Percentiles rank a stretch among this genome's conserved stretches.
phyloP scores from a whole-genome alignment of 2,888 invertebrate species.

The Chaetogeoica ovagalla region DNA sequence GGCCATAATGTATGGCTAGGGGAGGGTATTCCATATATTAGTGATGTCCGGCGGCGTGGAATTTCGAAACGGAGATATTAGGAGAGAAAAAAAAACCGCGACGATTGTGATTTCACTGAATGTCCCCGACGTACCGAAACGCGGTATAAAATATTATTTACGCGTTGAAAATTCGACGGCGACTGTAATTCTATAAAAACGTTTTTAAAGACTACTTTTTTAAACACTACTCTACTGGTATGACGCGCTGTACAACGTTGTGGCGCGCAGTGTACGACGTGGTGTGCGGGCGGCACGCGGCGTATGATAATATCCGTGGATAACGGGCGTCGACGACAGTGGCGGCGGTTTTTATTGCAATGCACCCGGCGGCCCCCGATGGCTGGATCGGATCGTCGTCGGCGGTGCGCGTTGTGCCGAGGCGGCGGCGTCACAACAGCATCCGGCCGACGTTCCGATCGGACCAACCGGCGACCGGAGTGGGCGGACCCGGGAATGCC shows the following conservation, averaged over 20 bases:
- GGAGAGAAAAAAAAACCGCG: no score
- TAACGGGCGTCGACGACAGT: background rate
- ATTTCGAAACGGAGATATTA: no score
- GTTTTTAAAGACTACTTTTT: no score
- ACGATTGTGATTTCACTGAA: no score
- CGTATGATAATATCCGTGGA: background rate
- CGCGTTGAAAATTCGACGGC: background rate
- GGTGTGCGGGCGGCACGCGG: background rate
- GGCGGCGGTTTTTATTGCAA: background rate
- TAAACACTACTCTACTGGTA: no score
- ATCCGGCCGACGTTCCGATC: conserved; percentile 41
- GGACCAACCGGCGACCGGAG: conserved; percentile 41
- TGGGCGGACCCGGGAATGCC: conserved; percentile 35
- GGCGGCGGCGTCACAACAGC: conserved; percentile 21
- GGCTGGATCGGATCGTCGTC: conserved; percentile 35
- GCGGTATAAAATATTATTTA: background rate
- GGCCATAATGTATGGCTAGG: no score
- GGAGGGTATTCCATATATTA: no score
- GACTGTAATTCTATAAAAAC: no score
- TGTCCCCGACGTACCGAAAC: no score
- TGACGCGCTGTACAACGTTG: no score
- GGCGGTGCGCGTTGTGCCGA: conserved; percentile 4
- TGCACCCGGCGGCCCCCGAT: background rate
- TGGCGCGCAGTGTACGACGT: no score
- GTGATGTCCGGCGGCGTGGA: no score